Conservation (phyloP, 2,888 invertebrate species). For the Pollenia amentaria region DNA sequence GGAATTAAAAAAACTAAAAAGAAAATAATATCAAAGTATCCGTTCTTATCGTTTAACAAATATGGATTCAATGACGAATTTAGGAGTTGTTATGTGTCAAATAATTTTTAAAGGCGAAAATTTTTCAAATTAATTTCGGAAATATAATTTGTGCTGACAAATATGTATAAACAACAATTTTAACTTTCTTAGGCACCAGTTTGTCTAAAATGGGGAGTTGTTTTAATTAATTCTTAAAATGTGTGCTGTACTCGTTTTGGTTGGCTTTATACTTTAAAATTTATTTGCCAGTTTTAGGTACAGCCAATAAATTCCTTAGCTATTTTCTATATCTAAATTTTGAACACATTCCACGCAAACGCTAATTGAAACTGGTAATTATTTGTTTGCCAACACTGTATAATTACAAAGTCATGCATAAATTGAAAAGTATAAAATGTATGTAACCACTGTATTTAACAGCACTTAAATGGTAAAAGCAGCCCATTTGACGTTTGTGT, state of each 20-base stretch:
- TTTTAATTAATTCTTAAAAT: constrained; percentile 6
- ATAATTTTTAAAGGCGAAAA: constrained; percentile 53
- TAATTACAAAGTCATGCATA: constrained; percentile 30
- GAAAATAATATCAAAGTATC: constrained; percentile 21
- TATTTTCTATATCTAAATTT: constrained; percentile 14
- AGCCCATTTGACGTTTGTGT: constrained; percentile 45
- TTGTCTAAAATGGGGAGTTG: constrained; percentile 33
- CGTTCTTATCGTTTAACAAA: constrained; percentile 40
- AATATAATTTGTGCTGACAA: constrained; percentile 40
- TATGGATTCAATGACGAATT: constrained; percentile 43
- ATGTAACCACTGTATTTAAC: constrained; percentile 34
- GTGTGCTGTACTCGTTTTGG: background rate
- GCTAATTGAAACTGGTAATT: constrained; percentile 38
- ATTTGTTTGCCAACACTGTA: constrained; percentile 48
- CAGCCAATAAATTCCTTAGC: constrained; percentile 8
- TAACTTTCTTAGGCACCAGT: constrained; percentile 28
- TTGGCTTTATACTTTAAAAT: background rate
- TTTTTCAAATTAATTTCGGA: constrained; percentile 48
- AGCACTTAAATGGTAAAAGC: constrained; percentile 60
- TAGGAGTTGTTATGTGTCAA: constrained; percentile 59
- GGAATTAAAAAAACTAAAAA: constrained; percentile 4
- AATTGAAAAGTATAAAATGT: constrained; percentile 39
- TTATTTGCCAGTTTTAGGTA: background rate
- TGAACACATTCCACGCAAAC: background rate
- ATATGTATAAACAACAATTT: background rate